phyloP scores from a whole-genome alignment of 1,140 invertebrate species.

The Diabrotica undecimpunctata region DNA sequence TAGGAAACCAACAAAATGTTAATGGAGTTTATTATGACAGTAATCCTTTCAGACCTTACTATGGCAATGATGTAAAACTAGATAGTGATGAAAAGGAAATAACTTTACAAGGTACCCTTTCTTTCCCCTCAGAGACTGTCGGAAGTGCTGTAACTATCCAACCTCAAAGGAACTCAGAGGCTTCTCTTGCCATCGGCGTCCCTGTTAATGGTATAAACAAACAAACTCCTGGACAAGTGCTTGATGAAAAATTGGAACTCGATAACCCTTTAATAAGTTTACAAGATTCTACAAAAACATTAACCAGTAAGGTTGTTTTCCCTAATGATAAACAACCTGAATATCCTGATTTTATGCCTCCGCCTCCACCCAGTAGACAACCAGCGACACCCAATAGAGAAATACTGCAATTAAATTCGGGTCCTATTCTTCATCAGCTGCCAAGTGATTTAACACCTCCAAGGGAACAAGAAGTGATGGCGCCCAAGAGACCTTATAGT shows the following conservation, averaged over 20 bases:
- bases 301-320: constrained; percentile 41
- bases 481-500: constrained; percentile 28
- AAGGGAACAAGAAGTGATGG: constrained; percentile 31
- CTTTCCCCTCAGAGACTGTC: constrained; percentile 20
- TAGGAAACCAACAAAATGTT: constrained; percentile 60
- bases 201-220: constrained; percentile 35
- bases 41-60: constrained; percentile 42
- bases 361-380: constrained; percentile 19
- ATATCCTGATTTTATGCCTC: constrained; percentile 20
- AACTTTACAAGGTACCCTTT: background rate
- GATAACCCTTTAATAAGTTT: constrained; percentile 36
- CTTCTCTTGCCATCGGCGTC: constrained; percentile 44
- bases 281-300: constrained; percentile 18
- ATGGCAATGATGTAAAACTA: constrained; percentile 17
- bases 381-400: constrained; percentile 33
- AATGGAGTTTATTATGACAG: constrained; percentile 50
- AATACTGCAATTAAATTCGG: constrained; percentile 42
- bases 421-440: constrained; percentile 47
- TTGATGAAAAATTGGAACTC: constrained; percentile 43
- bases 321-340: constrained; percentile 39
- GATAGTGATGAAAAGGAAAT: constrained; percentile 10
- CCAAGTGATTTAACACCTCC: constrained; percentile 46
- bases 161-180: constrained; percentile 42
- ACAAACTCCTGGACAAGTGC: constrained; percentile 43
- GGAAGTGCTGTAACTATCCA: constrained; percentile 41